Evolutionary conservation across 1,140 invertebrate genomes (phyloP), one percentile per base, ranked within the genome.

Genomic region (Solenopsis invicta): DNA sequence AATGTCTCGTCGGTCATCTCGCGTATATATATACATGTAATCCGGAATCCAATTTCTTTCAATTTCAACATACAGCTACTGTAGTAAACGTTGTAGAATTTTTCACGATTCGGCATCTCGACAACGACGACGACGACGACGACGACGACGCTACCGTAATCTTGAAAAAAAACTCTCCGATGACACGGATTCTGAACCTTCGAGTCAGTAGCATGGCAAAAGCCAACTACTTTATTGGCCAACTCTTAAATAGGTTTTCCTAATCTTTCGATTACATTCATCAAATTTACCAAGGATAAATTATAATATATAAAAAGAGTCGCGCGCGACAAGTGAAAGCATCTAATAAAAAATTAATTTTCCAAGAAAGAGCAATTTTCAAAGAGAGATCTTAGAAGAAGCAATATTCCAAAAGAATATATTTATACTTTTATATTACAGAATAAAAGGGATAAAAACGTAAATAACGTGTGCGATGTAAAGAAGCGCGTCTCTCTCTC

Each of bases 341-440:
- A 37, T 37, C 34, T n/a, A 37, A 66, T 10, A 18, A 66, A 41
- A 13, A 29, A 41, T 64, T 0, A 37, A 41, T 45, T 41, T 24
- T 10, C 9, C 56, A 24, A 24, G 10, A 4, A 24, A 59, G 21
- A 59, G 3, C 56, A 8, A 8, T 56, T 9, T 56, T 29, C 29
- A 29, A 29, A 29, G 2, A 56, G 8, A 56, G 54, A n/a, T 59
- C 21, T 59, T 21, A 4, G 50, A 16, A n/a, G n/a, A 59, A 59
- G 2, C 3, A 59, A 34, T 8, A 41, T 8, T 41, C 41, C 64
- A n/a, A 66, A 66, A 13, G 37, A 66, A 5, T 67, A 45, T 21
- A 67, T 64, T 64, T 18, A 6, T 67, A 41, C 64, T 66, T 29
- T 71, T 71, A 18, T 29, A 18, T 52, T 62, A 62, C 48, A 34